A percentile compares a stretch with the other conserved stretches of the same genome.
These are phyloP conservation scores for Leptinotarsa haldemani DNA, from an alignment of 2,888 invertebrate species.

Conservation along the genomic window DNA sequence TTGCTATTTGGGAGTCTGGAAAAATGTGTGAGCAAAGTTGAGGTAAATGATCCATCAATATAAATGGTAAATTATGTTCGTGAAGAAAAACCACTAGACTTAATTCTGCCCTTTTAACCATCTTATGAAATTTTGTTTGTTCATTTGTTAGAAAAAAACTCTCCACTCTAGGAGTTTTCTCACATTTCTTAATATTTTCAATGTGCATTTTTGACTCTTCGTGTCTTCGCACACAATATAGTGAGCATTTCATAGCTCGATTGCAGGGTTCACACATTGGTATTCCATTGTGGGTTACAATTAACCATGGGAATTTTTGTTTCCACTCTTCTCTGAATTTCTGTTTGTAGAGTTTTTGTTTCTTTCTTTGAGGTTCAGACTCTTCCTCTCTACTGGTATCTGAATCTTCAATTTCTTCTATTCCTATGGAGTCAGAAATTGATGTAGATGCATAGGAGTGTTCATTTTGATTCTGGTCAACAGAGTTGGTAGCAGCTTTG, in stretches of 20 bases:
- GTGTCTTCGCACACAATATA: neutral
- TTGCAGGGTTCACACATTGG: neutral
- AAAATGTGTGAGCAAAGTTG: conserved; percentile 5
- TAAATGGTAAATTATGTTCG: conserved; percentile 4
- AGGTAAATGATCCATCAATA: neutral
- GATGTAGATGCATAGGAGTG: neutral
- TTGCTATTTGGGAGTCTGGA: neutral
- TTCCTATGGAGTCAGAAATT: neutral
- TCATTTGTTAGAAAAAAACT: neutral
- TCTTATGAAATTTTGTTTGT: neutral
- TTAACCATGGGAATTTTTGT: neutral
- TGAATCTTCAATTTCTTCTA: neutral
- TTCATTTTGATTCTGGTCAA: neutral
- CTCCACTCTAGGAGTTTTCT: neutral
- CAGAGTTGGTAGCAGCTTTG: neutral
- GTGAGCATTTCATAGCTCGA: neutral
- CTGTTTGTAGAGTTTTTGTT: neutral
- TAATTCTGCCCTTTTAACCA: neutral
- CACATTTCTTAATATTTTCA: conserved; percentile 3
- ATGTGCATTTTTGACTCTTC: neutral
- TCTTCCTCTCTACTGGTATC: neutral
- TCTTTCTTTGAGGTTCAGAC: neutral
- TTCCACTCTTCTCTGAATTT: conserved; percentile 1
- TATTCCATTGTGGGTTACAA: neutral
- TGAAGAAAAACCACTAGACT: neutral